Evolutionary conservation across 1,140 invertebrate genomes (phyloP).

Genomic region (Temnothorax longispinosus): DNA sequence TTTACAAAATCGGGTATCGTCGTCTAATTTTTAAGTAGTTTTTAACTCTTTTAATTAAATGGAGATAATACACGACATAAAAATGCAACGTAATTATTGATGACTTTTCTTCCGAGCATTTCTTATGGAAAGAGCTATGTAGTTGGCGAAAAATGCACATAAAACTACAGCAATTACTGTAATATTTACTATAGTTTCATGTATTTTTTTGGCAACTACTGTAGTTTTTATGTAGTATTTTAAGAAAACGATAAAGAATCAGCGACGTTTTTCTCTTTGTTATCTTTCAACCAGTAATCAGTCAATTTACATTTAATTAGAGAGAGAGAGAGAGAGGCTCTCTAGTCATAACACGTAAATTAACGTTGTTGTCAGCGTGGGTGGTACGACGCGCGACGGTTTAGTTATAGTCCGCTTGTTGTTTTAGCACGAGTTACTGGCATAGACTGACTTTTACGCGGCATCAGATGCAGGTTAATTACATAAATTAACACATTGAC

Average conservation of each 20-base stretch:
- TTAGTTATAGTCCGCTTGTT: neutral
- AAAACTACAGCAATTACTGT: too few relatives aligned
- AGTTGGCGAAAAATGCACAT: too few relatives aligned
- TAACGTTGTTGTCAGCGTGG: slow-evolving; percentile 13
- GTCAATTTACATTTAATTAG: slow-evolving; percentile 51
- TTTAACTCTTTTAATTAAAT: neutral
- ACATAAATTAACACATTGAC: slow-evolving; percentile 38
- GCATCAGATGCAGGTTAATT: slow-evolving; percentile 22
- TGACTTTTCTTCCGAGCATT: neutral
- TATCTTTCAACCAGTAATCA: slow-evolving; percentile 16
- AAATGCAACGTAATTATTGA: neutral
- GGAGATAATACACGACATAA: neutral
- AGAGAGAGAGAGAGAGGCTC: neutral
- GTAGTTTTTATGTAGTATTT: too few relatives aligned
- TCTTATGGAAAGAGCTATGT: too few relatives aligned
- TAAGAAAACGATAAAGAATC: neutral
- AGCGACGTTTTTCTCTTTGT: neutral
- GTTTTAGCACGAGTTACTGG: slow-evolving; percentile 2
- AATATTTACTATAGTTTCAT: too few relatives aligned
- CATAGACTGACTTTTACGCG: slow-evolving; percentile 18
- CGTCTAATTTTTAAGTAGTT: neutral
- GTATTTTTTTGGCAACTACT: too few relatives aligned
- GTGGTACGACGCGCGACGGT: neutral
- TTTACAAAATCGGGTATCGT: neutral
- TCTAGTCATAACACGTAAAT: slow-evolving; percentile 33